Percentiles rank a stretch among this genome's conserved stretches.
Conservation (phyloP, 1,140 invertebrate genomes). For the Hypothenemus hampei region DNA sequence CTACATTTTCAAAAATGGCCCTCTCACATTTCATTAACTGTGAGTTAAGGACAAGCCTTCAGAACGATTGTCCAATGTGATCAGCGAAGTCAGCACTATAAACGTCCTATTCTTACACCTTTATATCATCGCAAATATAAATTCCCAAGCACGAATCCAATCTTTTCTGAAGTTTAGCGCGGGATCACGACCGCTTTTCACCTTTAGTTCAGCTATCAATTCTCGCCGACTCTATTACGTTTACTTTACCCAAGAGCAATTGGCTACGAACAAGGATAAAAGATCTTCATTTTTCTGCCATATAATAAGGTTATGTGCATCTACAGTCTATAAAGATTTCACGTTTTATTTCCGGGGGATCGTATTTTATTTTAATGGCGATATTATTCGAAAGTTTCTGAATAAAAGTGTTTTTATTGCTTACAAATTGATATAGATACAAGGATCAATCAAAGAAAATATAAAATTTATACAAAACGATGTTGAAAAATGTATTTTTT, state of each 20-base stretch:
- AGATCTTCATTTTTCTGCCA: slow-evolving; percentile 40
- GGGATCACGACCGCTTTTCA: slow-evolving; percentile 41
- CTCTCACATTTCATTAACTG: too few relatives aligned
- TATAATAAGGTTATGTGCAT: slow-evolving; percentile 37
- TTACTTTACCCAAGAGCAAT: slow-evolving; percentile 36
- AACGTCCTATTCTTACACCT: too few relatives aligned
- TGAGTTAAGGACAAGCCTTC: too few relatives aligned
- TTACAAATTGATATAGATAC: slow-evolving; percentile 29
- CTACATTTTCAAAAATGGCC: too few relatives aligned
- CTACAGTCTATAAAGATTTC: slow-evolving; percentile 35
- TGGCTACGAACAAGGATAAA: slow-evolving; percentile 39
- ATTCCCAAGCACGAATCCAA: slow-evolving; percentile 38
- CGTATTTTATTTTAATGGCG: slow-evolving; percentile 28
- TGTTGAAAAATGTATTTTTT: not conserved
- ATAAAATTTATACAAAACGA: slow-evolving; percentile 1
- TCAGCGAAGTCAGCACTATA: too few relatives aligned
- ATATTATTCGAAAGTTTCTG: slow-evolving; percentile 27
- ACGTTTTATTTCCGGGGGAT: slow-evolving; percentile 26
- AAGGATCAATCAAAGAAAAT: slow-evolving; percentile 24
- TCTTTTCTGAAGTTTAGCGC: slow-evolving; percentile 38
- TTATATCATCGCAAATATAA: slow-evolving; percentile 15
- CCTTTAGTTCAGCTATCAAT: slow-evolving; percentile 42
- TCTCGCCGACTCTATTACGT: slow-evolving; percentile 41
- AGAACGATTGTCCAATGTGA: too few relatives aligned
- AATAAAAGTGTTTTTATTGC: slow-evolving; percentile 27